Conservation (phyloP, 1,140 invertebrate genomes). For the Homalodisca vitripennis region DNA sequence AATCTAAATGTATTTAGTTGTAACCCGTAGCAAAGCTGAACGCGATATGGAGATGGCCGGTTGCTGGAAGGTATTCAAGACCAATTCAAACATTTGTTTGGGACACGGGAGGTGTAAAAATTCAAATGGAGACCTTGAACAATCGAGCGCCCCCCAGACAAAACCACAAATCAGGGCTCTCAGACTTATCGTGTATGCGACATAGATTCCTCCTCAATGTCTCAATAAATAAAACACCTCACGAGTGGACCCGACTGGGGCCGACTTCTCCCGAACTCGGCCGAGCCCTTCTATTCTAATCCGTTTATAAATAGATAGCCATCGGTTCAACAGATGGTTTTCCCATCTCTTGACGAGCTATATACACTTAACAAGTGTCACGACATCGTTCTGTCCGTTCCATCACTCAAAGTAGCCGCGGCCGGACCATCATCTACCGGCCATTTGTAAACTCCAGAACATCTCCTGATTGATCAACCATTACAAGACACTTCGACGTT, state of each 20-base stretch:
- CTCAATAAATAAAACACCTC: conserved; percentile 16
- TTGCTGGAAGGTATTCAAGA: background rate
- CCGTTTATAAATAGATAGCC: no score
- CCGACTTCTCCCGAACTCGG: background rate
- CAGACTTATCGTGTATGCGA: background rate
- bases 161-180: background rate
- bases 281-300: background rate
- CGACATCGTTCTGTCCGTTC: no score
- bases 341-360: no score
- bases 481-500: no score
- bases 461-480: no score
- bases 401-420: no score
- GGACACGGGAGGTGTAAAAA: background rate
- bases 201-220: conserved; percentile 10
- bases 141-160: background rate
- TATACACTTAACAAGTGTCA: no score
- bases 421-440: no score
- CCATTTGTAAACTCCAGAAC: no score
- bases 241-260: background rate
- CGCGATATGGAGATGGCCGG: no score
- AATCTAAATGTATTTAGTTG: no score
- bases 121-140: background rate
- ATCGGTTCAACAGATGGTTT: background rate
- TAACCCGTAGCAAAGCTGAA: no score
- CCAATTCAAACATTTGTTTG: background rate